Evolutionary conservation across 2,113 vertebrate genomes (phyloP).

Genomic region (Percina caprodes): DNA sequence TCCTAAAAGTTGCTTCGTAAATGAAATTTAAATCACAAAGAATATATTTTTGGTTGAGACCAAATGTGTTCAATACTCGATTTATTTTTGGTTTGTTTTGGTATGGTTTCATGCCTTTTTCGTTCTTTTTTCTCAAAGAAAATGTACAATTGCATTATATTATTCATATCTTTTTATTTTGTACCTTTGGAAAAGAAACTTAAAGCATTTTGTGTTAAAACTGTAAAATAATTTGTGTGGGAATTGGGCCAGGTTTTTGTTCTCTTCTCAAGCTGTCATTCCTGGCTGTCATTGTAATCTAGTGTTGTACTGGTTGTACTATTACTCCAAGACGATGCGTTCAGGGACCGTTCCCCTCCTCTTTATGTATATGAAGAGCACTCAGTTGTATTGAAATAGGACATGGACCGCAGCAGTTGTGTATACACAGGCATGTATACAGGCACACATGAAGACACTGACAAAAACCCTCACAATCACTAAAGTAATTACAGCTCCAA

Average conservation of each 20-base stretch:
- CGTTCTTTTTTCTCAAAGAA: slow-evolving; percentile 83
- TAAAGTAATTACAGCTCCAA: slow-evolving; percentile 57
- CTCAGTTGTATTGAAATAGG: slow-evolving; percentile 90
- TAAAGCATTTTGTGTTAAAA: slow-evolving; percentile 87
- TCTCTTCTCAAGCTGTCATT: slow-evolving; percentile 77
- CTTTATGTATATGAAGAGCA: slow-evolving; percentile 92
- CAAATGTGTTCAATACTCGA: slow-evolving; percentile 90
- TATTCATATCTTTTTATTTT: slow-evolving; percentile 99
- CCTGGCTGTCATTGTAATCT: slow-evolving; percentile 90
- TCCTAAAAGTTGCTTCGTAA: slow-evolving; percentile 91
- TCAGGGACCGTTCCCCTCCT: slow-evolving; percentile 86
- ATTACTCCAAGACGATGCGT: slow-evolving; percentile 83
- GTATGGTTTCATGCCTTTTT: slow-evolving; percentile 93
- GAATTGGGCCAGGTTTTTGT: slow-evolving; percentile 84
- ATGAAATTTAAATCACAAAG: slow-evolving; percentile 92
- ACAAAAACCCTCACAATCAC: slow-evolving; percentile 69
- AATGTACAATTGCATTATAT: slow-evolving; percentile 95
- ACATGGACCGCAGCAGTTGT: slow-evolving; percentile 87
- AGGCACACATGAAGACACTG: slow-evolving; percentile 74
- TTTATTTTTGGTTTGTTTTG: slow-evolving; percentile 85
- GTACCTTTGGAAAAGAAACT: slow-evolving; percentile 85
- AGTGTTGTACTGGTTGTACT: slow-evolving; percentile 88
- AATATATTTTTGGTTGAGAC: slow-evolving; percentile 99
- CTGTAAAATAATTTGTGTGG: slow-evolving; percentile 88
- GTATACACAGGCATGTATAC: slow-evolving; percentile 79